Base-by-base conservation (phyloP, 2,113 vertebrate genomes). In the Eulacestoma nigropectus region DNA sequence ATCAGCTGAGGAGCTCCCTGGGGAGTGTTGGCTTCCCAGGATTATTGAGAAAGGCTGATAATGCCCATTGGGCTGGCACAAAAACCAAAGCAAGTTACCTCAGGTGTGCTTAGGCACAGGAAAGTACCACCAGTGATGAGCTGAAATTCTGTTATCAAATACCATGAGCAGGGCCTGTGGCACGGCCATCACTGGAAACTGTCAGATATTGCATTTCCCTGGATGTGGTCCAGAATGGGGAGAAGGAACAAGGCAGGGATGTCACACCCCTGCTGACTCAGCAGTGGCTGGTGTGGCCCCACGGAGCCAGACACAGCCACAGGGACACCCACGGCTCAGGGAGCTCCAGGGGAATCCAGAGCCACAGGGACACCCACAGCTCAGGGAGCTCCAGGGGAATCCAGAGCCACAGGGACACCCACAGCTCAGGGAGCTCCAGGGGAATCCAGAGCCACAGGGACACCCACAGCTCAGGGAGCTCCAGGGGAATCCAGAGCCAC, bases 201-300 rank as follows among this genome's bases (percentile, higher is more conserved):
- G 55, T 6, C 32, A 27, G 5, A 1, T 1, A 7, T 0, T 15
- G 16, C 29, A 13, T 32, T 22, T 23, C 17, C 33, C 27, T 35
- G 77, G 63, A 13, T 7, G n/a, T 0, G 1, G 12, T 16, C 30
- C 52, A 46, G 33, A 7, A 9, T 0, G 4, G 30, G 60, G 18
- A 87, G 27, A 21, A 37, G 56, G 47, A 52, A 25, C 47, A 4
- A 27, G 49, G 52, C 60, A 56, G 50, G 35, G 72, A 22, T 27
- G 39, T 16, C 13, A 1, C 55, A 59, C 23, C 59, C 5, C 50
- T 76, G 68, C 79, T 46, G 29, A 4, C 75, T n/a, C 50, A 35
- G 82, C 75, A 56, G 53, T 4, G 60, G 26, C 79, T 77, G n/a
- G 7, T 16, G 46, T 1, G 47, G 35, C 42, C 41, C 67, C 23